Conservation (phyloP, 2,113 vertebrate species). For the Ornithorhynchus anatinus region DNA sequence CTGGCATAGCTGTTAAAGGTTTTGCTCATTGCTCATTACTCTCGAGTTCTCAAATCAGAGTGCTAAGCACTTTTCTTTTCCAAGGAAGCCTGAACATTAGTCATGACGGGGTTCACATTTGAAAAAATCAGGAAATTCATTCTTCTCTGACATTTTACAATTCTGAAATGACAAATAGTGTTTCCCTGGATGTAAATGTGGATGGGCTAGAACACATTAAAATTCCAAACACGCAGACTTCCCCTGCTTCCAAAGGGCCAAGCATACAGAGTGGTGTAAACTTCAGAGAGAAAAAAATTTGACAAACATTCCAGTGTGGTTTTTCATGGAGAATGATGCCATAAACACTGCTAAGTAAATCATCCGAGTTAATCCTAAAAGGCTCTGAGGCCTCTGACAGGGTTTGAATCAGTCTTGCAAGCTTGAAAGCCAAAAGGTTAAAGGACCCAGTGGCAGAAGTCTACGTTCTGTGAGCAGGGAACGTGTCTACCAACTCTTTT, state of each 20-base stretch:
- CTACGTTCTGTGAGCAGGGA: too few species aligned
- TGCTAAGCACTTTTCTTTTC: background rate
- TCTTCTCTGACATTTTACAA: background rate
- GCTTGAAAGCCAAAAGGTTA: background rate
- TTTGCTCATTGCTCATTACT: too few species aligned
- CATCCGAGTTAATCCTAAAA: background rate
- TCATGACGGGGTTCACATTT: background rate
- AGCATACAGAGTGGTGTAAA: background rate
- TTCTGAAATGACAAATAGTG: background rate
- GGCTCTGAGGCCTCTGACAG: background rate
- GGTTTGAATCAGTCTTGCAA: background rate
- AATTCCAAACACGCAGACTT: background rate
- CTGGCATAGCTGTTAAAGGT: too few species aligned
- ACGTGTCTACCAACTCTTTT: too few species aligned
- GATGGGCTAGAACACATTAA: background rate
- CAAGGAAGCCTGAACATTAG: background rate
- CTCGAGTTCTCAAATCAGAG: background rate
- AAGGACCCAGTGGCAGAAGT: too few species aligned
- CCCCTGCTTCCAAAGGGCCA: too few species aligned
- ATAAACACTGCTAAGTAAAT: accelerated
- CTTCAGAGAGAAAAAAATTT: background rate
- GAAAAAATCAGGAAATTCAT: background rate
- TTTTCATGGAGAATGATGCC: background rate
- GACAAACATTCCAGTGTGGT: background rate
- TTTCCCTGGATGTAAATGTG: background rate